Evolutionary conservation across 2,113 vertebrate species (phyloP).

Genomic region (Myotis yumanensis): DNA sequence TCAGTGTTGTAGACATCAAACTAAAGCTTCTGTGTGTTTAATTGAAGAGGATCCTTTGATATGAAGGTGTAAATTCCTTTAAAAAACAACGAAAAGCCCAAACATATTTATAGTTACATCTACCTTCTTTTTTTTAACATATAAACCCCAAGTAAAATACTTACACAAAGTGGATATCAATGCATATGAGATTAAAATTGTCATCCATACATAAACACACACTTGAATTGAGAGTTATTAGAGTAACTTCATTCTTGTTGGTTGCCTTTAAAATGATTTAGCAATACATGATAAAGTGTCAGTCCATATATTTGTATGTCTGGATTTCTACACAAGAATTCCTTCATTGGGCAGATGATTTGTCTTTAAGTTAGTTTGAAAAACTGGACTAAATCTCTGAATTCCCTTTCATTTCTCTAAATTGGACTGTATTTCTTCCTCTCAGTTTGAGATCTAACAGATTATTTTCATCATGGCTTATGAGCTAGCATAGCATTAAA

Average conservation of each 20-base stretch:
- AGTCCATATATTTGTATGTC: not conserved
- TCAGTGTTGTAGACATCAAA: not conserved
- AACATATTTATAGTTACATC: not conserved
- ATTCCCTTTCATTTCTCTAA: not conserved
- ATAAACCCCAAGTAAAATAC: not conserved
- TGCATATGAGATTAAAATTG: not conserved
- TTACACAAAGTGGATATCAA: not conserved
- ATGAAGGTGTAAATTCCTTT: not conserved
- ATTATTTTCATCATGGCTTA: conserved; percentile 19
- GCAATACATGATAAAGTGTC: not conserved
- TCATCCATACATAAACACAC: not conserved
- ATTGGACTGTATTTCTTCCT: not conserved
- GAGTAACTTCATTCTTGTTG: not conserved
- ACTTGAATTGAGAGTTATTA: not conserved
- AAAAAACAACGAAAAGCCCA: not conserved
- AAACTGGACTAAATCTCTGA: not conserved
- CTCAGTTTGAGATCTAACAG: conserved; percentile 32
- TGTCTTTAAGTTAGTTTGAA: conserved; percentile 11
- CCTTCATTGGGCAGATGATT: not conserved
- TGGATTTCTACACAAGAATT: not conserved
- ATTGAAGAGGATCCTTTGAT: conserved; percentile 1
- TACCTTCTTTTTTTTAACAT: not conserved
- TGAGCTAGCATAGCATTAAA: conserved; percentile 24
- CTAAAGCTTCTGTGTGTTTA: not conserved
- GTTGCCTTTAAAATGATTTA: not conserved